Percentiles rank a stretch among this genome's conserved stretches.
phyloP scores from a whole-genome alignment of 2,888 invertebrate species.

The Meghimatium bilineatum region DNA sequence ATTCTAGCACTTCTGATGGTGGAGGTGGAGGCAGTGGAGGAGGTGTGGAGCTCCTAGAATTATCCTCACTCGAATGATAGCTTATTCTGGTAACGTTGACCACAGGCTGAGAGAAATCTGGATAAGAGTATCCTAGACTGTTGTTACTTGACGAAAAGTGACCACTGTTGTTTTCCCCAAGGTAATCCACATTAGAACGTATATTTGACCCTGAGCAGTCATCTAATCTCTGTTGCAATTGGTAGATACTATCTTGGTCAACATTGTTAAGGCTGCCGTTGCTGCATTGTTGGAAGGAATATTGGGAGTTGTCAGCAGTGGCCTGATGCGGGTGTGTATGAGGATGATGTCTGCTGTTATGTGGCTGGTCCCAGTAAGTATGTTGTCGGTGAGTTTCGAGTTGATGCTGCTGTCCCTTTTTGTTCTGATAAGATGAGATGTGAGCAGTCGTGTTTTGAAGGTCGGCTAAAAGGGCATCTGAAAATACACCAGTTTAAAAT shows the following conservation, averaged over 20 bases:
- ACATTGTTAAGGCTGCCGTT: background rate
- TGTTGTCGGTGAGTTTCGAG: background rate
- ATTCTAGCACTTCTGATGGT: constrained; percentile 68
- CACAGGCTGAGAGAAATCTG: constrained; percentile 20
- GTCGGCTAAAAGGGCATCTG: constrained; percentile 96
- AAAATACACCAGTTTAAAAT: constrained; percentile 48
- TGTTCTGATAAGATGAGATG: constrained; percentile 61
- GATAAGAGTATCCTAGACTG: background rate
- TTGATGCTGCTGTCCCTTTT: constrained; percentile 35
- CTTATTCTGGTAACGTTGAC: constrained; percentile 48
- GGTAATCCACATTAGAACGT: constrained; percentile 7
- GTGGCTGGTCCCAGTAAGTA: constrained; percentile 1
- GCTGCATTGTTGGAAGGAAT: constrained; percentile 16
- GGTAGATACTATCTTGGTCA: background rate
- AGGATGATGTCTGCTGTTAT: background rate
- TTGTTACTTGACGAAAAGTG: constrained; percentile 5
- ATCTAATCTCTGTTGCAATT: constrained; percentile 17
- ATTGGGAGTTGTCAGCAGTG: background rate
- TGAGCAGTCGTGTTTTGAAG: constrained; percentile 93
- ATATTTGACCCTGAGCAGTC: constrained; percentile 11
- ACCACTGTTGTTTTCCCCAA: background rate
- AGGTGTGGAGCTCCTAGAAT: constrained; percentile 61
- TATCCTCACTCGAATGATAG: constrained; percentile 45
- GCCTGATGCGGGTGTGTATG: background rate
- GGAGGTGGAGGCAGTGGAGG: constrained; percentile 74